Evolutionary conservation across 2,888 invertebrate genomes (phyloP).

Genomic region (Ctena decussata): DNA sequence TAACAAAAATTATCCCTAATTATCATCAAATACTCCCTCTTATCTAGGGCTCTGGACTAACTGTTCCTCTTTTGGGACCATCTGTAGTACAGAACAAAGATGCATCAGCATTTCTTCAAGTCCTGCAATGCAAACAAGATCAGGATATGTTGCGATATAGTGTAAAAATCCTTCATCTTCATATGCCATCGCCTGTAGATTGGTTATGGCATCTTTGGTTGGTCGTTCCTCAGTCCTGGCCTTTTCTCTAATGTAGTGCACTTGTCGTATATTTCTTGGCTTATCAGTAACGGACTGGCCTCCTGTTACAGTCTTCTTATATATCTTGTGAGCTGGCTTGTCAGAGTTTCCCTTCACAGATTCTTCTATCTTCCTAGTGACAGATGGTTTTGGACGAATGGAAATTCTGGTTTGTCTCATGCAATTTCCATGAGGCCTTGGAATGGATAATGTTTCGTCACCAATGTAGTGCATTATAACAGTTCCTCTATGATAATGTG

Average conservation of each 20-base stretch:
- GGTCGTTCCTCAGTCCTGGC: background rate
- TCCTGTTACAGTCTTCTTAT: background rate
- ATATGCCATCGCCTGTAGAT: slow-evolving; percentile 18
- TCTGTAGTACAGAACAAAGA: background rate
- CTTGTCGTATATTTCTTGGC: background rate
- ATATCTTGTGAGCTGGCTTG: background rate
- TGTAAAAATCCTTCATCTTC: slow-evolving; percentile 12
- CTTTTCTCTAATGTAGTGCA: background rate
- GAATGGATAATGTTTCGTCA: no score
- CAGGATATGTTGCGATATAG: slow-evolving; percentile 12
- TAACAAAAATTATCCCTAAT: no score
- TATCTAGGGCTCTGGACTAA: no score
- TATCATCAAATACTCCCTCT: no score
- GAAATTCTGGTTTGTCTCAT: background rate
- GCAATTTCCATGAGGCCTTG: background rate
- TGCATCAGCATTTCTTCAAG: background rate
- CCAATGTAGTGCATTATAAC: no score
- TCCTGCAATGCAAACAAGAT: slow-evolving; percentile 4
- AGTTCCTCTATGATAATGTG: no score
- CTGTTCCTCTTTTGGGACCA: slow-evolving; percentile 5
- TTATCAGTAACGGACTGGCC: background rate
- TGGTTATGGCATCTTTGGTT: slow-evolving; percentile 4
- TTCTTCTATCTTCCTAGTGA: background rate
- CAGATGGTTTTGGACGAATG: background rate
- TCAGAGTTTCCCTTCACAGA: background rate